Percentiles rank a stretch among this genome's conserved stretches.
phyloP scores from a whole-genome alignment of 2,113 vertebrate genomes.

The Raja brachyura region DNA sequence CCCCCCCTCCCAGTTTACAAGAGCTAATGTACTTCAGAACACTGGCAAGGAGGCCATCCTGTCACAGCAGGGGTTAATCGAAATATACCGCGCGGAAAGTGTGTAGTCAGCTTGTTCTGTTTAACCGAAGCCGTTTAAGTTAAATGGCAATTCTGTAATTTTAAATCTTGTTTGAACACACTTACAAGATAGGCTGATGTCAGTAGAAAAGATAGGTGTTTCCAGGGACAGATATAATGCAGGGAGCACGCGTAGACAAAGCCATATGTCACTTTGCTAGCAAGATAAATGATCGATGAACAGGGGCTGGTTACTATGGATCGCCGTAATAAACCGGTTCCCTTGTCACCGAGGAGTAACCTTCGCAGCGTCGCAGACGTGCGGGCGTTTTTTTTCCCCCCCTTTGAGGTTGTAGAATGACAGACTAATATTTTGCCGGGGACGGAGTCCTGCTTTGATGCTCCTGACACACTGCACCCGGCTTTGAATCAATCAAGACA shows the following conservation, averaged over 20 bases:
- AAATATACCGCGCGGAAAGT: background rate
- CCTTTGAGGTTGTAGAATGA: background rate
- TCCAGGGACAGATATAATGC: conserved; percentile 68
- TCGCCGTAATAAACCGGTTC: conserved; percentile 72
- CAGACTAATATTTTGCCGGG: background rate
- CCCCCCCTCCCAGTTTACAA: background rate
- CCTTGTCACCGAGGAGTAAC: conserved; percentile 66
- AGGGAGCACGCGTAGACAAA: conserved; percentile 65
- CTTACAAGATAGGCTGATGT: conserved; percentile 30
- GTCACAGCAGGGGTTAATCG: background rate
- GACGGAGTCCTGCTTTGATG: background rate
- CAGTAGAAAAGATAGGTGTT: conserved; percentile 55
- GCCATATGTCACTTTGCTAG: conserved; percentile 65
- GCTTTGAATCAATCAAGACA: background rate
- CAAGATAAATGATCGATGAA: conserved; percentile 68
- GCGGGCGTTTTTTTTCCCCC: conserved; percentile 49
- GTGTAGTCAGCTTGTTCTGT: conserved; percentile 6
- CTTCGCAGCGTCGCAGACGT: conserved; percentile 72
- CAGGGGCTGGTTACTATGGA: conserved; percentile 63
- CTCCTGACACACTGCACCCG: background rate
- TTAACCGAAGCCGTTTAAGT: background rate
- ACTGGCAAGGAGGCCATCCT: background rate
- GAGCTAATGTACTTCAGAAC: background rate
- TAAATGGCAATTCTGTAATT: conserved; percentile 2
- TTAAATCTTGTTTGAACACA: conserved; percentile 10